Conservation (phyloP, 35 echinoderm and acorn worm species). For the Lytechinus variegatus region DNA sequence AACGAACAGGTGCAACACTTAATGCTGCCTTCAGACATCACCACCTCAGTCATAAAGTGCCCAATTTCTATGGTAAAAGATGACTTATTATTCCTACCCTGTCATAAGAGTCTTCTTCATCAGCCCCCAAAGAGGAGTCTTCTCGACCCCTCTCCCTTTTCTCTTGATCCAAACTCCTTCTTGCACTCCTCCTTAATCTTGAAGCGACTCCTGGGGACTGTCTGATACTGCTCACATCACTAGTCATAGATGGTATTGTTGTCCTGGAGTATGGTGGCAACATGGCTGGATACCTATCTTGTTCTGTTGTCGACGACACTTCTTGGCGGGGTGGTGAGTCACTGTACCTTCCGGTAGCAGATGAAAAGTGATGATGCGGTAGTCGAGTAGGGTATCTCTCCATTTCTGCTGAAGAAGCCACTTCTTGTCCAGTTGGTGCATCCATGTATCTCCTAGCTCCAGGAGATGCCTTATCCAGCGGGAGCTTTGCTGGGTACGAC, state of each 20-base stretch:
- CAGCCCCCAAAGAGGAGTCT: not conserved
- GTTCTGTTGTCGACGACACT: not conserved
- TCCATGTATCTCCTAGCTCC: not conserved
- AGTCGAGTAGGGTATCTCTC: not conserved
- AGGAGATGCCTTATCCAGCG: not conserved
- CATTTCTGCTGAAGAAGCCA: not conserved
- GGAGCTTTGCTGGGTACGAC: not conserved
- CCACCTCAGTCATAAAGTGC: not conserved
- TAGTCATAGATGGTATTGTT: not conserved
- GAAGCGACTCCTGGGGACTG: not conserved
- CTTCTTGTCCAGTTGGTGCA: not conserved
- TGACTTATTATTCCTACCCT: not conserved
- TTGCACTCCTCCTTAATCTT: not conserved
- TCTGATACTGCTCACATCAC: not conserved
- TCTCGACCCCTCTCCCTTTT: not conserved
- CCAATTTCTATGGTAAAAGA: not conserved
- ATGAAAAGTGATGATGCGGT: not conserved
- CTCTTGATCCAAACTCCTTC: not conserved
- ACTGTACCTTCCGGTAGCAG: slow-evolving; percentile 1
- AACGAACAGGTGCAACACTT: no score
- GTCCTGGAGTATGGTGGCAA: not conserved
- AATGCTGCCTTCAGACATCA: no score
- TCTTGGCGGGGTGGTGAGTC: not conserved
- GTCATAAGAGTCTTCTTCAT: slow-evolving; percentile 33
- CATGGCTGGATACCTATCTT: not conserved